Evolutionary conservation across 2,797 vertebrate species (phyloP).

Genomic region (Dermochelys coriacea): DNA sequence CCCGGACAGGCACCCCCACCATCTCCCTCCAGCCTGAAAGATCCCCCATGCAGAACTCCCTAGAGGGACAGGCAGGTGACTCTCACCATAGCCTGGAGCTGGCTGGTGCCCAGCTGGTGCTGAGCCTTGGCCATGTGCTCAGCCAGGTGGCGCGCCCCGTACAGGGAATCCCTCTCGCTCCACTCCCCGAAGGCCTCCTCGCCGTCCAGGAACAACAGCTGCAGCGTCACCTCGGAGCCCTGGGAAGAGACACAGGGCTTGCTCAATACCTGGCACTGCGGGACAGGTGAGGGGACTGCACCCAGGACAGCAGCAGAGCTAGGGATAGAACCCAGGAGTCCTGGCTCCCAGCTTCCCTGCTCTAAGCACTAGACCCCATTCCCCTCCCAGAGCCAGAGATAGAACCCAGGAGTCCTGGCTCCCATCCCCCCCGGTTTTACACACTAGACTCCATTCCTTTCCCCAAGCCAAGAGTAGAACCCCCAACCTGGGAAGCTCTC

Average conservation of each 20-base stretch:
- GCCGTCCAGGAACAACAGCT: constrained; percentile 93
- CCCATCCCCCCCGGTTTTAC: neutral
- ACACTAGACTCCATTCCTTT: neutral
- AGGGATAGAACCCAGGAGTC: too few relatives aligned
- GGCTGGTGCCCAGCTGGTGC: constrained; percentile 76
- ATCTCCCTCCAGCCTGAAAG: neutral
- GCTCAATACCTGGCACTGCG: neutral
- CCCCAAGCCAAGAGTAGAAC: neutral
- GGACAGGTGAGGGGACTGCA: neutral
- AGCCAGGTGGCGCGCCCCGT: constrained; percentile 92
- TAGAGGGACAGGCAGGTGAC: neutral
- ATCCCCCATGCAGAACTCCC: neutral
- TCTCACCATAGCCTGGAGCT: constrained; percentile 91
- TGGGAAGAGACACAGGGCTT: neutral
- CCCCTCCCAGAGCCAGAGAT: too few relatives aligned
- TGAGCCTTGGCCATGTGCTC: constrained; percentile 83
- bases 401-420: too few relatives aligned
- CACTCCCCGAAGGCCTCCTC: constrained; percentile 92
- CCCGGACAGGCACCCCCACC: too few relatives aligned
- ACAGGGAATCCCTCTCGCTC: constrained; percentile 90
- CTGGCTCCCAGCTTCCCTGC: too few relatives aligned
- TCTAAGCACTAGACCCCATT: too few relatives aligned
- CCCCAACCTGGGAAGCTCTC: neutral
- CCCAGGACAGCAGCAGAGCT: neutral
- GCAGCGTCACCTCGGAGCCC: constrained; percentile 81